Base-by-base conservation (phyloP, 2,797 vertebrate species). In the Mus caroli region DNA sequence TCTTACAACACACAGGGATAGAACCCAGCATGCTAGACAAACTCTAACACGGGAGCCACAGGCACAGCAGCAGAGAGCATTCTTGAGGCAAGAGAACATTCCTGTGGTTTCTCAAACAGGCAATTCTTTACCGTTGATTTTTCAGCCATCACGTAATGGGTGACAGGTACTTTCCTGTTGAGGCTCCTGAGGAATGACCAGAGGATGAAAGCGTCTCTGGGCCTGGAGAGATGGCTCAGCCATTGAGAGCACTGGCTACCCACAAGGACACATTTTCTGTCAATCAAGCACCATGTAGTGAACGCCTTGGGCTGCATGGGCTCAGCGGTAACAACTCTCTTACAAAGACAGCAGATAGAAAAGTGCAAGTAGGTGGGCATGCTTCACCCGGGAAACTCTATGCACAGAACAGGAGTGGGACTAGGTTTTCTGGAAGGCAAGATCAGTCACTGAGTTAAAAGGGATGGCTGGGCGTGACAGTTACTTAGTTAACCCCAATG, bases 81-180 rank as follows among this genome's bases (percentile, higher is more conserved):
- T 82, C 46, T 52, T 31, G 14, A 8, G 37, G 34, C 52, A 20
- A 14, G 40, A 80, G 22, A 11, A 22, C 26, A 37, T 54, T 86
- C 90, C 76, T 58, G 67, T n/a, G 77, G 26, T 43, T 76, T 92
- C 67, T 84, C 71, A 9, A 37, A 17, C 34, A 12, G 60, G 71
- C 54, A 64, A 43, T 60, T 92, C 71, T 77, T 92, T 54, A 75
- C 37, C 50, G 31, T 88, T 83, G 84, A 64, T 64, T 88, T 95
- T 89, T 91, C 58, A 75, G 64, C 60, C 58, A 34, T 76, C 56
- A 83, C 20, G 14, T n/a, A 52, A 37, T 37, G 50, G 75, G 62
- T 20, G 69, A 12, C 19, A 11, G 3, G n/a, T 84, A 46, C 52
- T 67, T 73, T 62, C 26, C n/a, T 86, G 89, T n/a, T n/a, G 73